Conservation (phyloP, 30 jellyfish, hydroid and myxozoan species). For the Cassiopea andromeda region DNA sequence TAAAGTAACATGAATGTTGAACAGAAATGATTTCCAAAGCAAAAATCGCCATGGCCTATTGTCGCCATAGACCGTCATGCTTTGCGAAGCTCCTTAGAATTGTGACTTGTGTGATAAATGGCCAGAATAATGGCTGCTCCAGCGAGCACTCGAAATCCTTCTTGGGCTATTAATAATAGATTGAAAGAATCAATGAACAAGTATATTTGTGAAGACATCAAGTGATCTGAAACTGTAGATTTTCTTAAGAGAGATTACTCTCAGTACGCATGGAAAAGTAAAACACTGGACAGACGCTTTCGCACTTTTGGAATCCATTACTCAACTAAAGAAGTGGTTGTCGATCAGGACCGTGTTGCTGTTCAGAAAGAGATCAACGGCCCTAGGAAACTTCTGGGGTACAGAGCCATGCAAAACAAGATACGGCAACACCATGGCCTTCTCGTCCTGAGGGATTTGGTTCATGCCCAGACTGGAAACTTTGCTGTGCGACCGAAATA, state of each 20-base stretch:
- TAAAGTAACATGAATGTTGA: no score
- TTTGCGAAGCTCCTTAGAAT: no score
- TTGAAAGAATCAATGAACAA: no score
- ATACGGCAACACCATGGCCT: constrained; percentile 46
- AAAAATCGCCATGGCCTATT: no score
- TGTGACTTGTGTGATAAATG: no score
- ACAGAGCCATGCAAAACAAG: constrained; percentile 60
- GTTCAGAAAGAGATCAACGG: neutral
- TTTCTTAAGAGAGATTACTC: neutral
- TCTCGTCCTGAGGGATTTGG: constrained; percentile 57
- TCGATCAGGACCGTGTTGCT: constrained; percentile 37
- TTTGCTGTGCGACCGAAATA: neutral
- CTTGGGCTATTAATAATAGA: no score
- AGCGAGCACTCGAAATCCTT: no score
- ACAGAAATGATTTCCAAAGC: no score
- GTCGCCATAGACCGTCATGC: no score
- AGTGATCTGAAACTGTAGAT: neutral
- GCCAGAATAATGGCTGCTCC: no score
- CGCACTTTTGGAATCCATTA: constrained; percentile 13
- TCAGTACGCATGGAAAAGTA: constrained; percentile 2
- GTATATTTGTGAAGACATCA: no score
- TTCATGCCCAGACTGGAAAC: constrained; percentile 55
- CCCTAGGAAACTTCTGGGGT: constrained; percentile 14
- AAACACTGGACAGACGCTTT: no score
- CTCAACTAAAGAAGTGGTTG: constrained; percentile 30